Conservation (phyloP, 2,113 vertebrate species). For the Istiophorus platypterus region DNA sequence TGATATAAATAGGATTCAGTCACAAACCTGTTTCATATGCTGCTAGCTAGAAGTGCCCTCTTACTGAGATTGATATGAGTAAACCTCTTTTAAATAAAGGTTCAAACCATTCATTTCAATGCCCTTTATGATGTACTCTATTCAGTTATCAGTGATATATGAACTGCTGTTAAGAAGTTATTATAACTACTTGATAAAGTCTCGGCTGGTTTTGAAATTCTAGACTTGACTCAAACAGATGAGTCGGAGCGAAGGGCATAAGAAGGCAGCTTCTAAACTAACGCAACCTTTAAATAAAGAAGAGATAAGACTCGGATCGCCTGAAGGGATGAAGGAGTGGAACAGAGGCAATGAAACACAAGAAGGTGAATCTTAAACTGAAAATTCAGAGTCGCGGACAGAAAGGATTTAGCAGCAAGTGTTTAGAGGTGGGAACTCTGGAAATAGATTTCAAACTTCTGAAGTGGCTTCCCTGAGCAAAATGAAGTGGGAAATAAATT, state of each 20-base stretch:
- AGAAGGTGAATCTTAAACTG: constrained; percentile 45
- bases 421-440: constrained; percentile 52
- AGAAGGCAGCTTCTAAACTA: constrained; percentile 39
- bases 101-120: neutral
- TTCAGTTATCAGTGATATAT: neutral
- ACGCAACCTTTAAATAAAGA: constrained; percentile 60
- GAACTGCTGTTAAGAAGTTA: neutral
- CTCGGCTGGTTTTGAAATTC: constrained; percentile 30
- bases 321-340: constrained; percentile 55
- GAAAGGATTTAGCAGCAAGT: constrained; percentile 27
- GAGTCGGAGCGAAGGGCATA: constrained; percentile 47
- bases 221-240: constrained; percentile 26
- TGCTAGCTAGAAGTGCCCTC: neutral
- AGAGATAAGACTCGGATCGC: constrained; percentile 49
- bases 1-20: constrained; percentile 19
- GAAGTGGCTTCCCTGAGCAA: constrained; percentile 20
- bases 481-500: constrained; percentile 35
- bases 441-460: constrained; percentile 46
- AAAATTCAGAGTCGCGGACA: constrained; percentile 56
- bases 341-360: constrained; percentile 48
- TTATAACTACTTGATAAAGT: constrained; percentile 37
- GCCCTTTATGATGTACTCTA: neutral
- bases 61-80: constrained; percentile 25
- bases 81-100: constrained; percentile 11
- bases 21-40: constrained; percentile 10